phyloP scores from a whole-genome alignment of 2,113 vertebrate genomes.

The Phalacrocorax pelagicus region DNA sequence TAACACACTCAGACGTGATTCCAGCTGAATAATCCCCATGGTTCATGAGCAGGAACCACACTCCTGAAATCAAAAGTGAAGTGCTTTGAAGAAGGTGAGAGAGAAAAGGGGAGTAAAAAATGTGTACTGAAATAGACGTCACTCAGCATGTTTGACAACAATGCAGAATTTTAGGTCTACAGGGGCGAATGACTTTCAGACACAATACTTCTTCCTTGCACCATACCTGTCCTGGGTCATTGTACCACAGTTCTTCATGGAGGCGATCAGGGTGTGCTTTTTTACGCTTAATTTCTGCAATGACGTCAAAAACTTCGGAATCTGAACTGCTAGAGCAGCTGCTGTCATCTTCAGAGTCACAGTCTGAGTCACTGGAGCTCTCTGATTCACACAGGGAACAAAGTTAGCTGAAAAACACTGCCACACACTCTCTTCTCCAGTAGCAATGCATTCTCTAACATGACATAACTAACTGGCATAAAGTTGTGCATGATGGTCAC shows the following conservation, averaged over 20 bases:
- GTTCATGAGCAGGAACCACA: background rate
- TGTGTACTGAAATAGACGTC: background rate
- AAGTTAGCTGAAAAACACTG: background rate
- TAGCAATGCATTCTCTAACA: background rate
- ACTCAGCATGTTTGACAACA: background rate
- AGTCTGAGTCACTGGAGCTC: slow-evolving; percentile 92
- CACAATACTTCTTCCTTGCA: background rate
- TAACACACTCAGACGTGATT: background rate
- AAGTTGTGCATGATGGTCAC: background rate
- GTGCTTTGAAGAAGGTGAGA: slow-evolving; percentile 4
- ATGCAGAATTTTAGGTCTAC: background rate
- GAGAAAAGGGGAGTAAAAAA: background rate
- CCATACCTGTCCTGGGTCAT: slow-evolving; percentile 93
- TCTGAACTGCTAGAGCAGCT: slow-evolving; percentile 94
- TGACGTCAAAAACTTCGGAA: slow-evolving; percentile 96
- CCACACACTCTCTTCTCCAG: background rate
- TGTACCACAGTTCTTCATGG: slow-evolving; percentile 98
- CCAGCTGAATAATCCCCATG: background rate
- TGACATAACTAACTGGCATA: background rate
- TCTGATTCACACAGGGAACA: slow-evolving; percentile 61
- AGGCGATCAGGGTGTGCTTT: slow-evolving; percentile 97
- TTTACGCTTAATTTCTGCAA: slow-evolving; percentile 97
- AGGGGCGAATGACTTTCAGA: background rate
- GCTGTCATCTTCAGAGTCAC: slow-evolving; percentile 89
- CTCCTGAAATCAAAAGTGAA: background rate